These are phyloP conservation scores for Eptesicus fuscus DNA, from an alignment of 2,113 vertebrate species.

Conservation along the genomic window DNA sequence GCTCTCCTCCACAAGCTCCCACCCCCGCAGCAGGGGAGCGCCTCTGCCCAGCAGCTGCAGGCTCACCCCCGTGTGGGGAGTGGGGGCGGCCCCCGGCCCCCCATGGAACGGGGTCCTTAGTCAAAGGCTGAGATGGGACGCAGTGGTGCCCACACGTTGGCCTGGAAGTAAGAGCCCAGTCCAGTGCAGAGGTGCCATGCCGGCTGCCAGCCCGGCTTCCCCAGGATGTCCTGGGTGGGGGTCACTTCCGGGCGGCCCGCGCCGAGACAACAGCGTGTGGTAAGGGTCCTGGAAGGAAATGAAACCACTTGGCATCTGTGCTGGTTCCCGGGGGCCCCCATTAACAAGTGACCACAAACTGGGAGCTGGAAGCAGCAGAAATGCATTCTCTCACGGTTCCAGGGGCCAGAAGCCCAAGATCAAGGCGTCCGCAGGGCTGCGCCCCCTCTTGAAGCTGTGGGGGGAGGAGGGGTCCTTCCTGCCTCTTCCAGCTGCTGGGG, in stretches of 20 bases:
- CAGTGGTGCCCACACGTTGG: rapidly evolving
- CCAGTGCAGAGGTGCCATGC: neutral
- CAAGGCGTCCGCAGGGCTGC: rapidly evolving
- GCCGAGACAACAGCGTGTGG: neutral
- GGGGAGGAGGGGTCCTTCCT: no score
- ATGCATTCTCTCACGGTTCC: rapidly evolving
- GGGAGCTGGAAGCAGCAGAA: neutral
- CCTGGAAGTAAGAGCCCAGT: rapidly evolving
- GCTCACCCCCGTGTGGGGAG: neutral
- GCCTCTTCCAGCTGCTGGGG: rapidly evolving
- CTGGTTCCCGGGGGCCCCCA: neutral
- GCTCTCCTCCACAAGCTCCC: neutral
- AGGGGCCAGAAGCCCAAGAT: neutral
- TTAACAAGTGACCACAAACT: rapidly evolving
- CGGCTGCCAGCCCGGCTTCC: neutral
- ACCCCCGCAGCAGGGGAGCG: neutral
- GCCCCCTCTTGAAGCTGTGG: rapidly evolving
- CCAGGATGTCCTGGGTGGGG: neutral
- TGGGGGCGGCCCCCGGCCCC: neutral
- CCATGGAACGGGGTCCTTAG: neutral
- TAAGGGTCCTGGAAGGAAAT: rapidly evolving
- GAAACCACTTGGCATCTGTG: rapidly evolving
- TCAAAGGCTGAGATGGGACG: no score
- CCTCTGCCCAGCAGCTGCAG: neutral
- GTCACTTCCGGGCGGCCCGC: neutral